phyloP scores from a whole-genome alignment of 2,888 invertebrate genomes.

The Didymodactylos carnosus region DNA sequence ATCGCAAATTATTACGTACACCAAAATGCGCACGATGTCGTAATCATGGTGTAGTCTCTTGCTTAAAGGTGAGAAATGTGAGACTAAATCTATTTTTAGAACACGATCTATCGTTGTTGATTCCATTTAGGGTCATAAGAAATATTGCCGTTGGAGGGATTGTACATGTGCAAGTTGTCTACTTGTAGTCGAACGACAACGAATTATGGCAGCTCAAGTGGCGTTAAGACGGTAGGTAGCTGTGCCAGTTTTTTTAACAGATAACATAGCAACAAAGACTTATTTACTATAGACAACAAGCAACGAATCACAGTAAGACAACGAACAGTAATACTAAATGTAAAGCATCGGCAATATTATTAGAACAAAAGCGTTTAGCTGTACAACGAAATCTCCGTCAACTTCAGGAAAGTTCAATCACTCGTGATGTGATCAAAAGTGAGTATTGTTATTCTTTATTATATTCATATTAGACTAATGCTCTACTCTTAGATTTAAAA shows the following conservation, averaged over 20 bases:
- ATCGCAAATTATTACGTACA: slow-evolving; percentile 34
- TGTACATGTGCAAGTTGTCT: slow-evolving; percentile 63
- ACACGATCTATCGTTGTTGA: too few relatives aligned
- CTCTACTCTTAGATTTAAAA: too few relatives aligned
- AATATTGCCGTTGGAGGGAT: slow-evolving; percentile 63
- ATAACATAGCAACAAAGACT: background rate
- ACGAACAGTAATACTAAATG: background rate
- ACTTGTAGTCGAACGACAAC: slow-evolving; percentile 49
- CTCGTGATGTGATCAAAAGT: background rate
- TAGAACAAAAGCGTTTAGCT: background rate
- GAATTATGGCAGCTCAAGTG: slow-evolving; percentile 48
- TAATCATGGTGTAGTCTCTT: slow-evolving; percentile 69
- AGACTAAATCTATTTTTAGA: background rate
- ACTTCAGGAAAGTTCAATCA: background rate
- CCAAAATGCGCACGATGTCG: slow-evolving; percentile 48
- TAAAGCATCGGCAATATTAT: background rate
- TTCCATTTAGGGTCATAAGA: slow-evolving; percentile 49
- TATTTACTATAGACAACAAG: background rate
- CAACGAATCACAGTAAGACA: background rate
- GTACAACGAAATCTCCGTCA: background rate
- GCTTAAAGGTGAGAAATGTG: slow-evolving; percentile 42
- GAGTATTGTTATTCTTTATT: too few relatives aligned
- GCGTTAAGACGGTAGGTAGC: slow-evolving; percentile 39
- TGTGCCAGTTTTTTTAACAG: background rate
- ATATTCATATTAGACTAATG: too few relatives aligned